Percentiles rank a stretch among this genome's conserved stretches.
These are phyloP conservation scores for Axis porcinus DNA, from an alignment of 2,113 vertebrate species.

Conservation along the genomic window DNA sequence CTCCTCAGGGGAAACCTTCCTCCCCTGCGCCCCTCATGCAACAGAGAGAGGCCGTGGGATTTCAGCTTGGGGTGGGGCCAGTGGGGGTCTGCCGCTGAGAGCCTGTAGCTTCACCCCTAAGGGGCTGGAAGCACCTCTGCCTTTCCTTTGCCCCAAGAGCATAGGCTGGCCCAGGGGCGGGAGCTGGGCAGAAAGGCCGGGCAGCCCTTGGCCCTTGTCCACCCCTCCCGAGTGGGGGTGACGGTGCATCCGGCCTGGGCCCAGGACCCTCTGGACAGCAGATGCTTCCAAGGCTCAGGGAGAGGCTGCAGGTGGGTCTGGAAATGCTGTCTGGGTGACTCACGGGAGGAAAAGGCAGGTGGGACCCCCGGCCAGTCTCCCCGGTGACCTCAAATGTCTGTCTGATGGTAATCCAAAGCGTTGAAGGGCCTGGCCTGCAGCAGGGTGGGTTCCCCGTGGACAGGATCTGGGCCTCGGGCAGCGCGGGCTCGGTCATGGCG, in stretches of 20 bases:
- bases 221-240: neutral
- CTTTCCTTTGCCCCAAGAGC: neutral
- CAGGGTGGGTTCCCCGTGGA: accelerated
- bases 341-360: neutral
- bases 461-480: accelerated
- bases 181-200: neutral
- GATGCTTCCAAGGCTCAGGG: accelerated
- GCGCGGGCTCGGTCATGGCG: accelerated
- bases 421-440: too few relatives aligned
- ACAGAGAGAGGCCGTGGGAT: neutral
- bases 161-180: neutral
- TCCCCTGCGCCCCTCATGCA: too few relatives aligned
- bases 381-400: accelerated
- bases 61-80: too few relatives aligned
- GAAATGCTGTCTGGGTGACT: too few relatives aligned
- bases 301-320: neutral
- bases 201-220: neutral
- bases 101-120: accelerated
- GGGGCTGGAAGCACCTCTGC: neutral
- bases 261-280: too few relatives aligned
- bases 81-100: accelerated
- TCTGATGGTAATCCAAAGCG: accelerated
- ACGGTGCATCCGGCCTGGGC: accelerated
- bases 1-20: accelerated
- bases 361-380: neutral